Evolutionary conservation across 2,797 vertebrate genomes (phyloP).

Genomic region (Sardinella longiceps): DNA sequence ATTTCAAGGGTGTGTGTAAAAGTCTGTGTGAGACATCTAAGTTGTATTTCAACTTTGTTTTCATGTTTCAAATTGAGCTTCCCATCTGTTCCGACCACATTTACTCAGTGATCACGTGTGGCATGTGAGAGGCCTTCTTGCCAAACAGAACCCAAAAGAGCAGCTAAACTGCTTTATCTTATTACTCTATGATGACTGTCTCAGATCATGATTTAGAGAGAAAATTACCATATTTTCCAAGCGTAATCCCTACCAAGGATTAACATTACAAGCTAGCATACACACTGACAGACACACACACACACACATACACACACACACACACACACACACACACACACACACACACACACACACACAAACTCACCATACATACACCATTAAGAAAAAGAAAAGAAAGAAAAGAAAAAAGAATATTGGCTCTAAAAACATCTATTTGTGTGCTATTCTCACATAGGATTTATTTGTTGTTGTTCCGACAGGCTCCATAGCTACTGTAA

Average conservation of each 20-base stretch:
- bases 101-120: background rate
- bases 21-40: background rate
- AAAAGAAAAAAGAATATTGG: background rate
- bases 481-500: conserved; percentile 7
- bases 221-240: background rate
- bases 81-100: background rate
- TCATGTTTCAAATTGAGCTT: background rate
- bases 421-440: background rate
- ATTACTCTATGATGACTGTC: background rate
- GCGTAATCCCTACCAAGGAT: background rate
- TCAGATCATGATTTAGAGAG: background rate
- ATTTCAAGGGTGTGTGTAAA: background rate
- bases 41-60: conserved; percentile 5
- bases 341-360: background rate
- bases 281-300: background rate
- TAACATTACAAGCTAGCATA: background rate
- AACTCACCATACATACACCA: background rate
- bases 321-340: background rate
- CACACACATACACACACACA: background rate
- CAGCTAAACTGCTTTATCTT: background rate
- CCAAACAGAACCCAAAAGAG: background rate
- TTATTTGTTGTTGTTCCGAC: background rate
- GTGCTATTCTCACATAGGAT: background rate
- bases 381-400: background rate
- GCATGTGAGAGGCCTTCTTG: background rate